A percentile compares a stretch with the other conserved stretches of the same genome.
These are phyloP conservation scores for Otolemur garnettii DNA, from an alignment of 2,113 vertebrate genomes.

Conservation along the genomic window DNA sequence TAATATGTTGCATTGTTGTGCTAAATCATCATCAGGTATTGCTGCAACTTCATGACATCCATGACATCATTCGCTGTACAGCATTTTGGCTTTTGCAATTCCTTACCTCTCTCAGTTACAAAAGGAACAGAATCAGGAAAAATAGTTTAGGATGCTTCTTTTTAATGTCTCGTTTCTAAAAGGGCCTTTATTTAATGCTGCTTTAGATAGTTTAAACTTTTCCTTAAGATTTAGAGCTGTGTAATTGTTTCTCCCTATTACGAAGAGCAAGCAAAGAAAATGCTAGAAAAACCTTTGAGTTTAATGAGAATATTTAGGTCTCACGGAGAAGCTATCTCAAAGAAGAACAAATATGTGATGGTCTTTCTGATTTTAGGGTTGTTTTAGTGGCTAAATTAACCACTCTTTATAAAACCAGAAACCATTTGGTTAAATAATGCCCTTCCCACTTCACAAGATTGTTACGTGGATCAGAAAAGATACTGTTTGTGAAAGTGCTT, in stretches of 20 bases:
- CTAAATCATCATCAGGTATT: slow-evolving; percentile 71
- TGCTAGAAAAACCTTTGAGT: background rate
- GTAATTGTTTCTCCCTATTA: background rate
- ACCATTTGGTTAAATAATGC: slow-evolving; percentile 15
- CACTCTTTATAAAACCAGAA: slow-evolving; percentile 44
- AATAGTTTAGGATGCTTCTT: background rate
- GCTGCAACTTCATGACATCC: slow-evolving; percentile 57
- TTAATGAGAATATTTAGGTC: background rate
- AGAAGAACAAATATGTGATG: background rate
- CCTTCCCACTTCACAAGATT: background rate
- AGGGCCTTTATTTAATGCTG: background rate
- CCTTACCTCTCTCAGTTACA: background rate
- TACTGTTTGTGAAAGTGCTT: slow-evolving; percentile 41
- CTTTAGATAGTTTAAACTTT: background rate
- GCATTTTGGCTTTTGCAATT: slow-evolving; percentile 34
- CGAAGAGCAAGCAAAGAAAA: slow-evolving; percentile 38
- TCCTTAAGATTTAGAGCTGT: background rate
- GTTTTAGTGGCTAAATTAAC: slow-evolving; percentile 14
- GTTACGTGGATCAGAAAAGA: slow-evolving; percentile 21
- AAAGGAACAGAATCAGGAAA: slow-evolving; percentile 53
- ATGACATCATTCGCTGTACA: slow-evolving; percentile 67
- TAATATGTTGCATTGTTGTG: slow-evolving; percentile 55
- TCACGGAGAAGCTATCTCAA: background rate
- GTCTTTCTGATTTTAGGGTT: slow-evolving; percentile 42
- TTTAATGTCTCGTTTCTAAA: slow-evolving; percentile 11